Base-by-base conservation (phyloP, 2,797 vertebrate genomes). In the Menidia menidia region DNA sequence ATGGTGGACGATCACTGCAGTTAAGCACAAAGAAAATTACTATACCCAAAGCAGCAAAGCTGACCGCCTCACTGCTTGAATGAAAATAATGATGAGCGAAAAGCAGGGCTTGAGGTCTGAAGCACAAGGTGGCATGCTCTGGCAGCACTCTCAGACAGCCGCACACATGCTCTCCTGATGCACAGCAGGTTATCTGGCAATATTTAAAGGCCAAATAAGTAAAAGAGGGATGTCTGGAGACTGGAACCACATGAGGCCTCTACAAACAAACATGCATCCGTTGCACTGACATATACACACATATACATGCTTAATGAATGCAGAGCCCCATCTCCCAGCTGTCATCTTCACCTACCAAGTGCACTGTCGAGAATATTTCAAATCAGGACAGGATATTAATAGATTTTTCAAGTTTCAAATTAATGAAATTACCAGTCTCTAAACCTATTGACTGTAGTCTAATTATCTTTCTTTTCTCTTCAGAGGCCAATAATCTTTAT, bases 281-380 rank as follows among this genome's bases (percentile, higher is more conserved):
- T 11, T 4, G 7, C 16, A 44, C 44, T 72, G 31, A 55, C 19
- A 68, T 33, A 72, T 32, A 61, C 47, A 71, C 55, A 76, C 55
- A 68, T 25, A 55, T 33, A 56, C 59, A 57, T 45, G 59, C 12
- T 48, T 47, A 18, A 45, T 60, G 58, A 56, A 68, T 72, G 54
- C 48, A 50, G 41, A 75, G 73, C 75, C 80, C 57, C 75, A 73
- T 92, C 77, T 87, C 82, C 81, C 90, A 92, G 89, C 89, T 93
- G 92, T 90, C 84, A 61, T 64, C n/a, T 43, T 56, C 63, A 60
- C 48, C 50, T 51, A 60, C 39, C 53, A 73, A 72, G 58, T 77
- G 25, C 47, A 71, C 25, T 50, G 74, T 74, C 76, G 77, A 82
- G 47, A 62, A 35, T 45, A 64, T 45, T 64, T n/a, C 55, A 16